Evolutionary conservation across 2,888 invertebrate species (phyloP).

Genomic region (Watsonalla cultraria): DNA sequence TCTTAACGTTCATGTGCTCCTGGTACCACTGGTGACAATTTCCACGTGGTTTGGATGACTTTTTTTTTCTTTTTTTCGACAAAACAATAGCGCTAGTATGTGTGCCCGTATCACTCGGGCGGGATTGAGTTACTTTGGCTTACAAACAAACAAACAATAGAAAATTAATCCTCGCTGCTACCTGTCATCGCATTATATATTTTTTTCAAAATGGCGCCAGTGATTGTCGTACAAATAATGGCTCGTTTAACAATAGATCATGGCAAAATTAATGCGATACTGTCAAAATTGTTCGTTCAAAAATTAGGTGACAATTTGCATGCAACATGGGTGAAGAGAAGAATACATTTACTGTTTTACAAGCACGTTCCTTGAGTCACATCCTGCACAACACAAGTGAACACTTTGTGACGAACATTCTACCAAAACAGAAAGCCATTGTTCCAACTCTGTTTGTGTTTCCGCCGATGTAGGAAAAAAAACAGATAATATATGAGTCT

Average conservation of each 20-base stretch:
- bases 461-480: conserved; percentile 45
- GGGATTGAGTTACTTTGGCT: not conserved
- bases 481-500: conserved; percentile 29
- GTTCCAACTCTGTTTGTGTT: conserved; percentile 54
- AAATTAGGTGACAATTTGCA: conserved; percentile 25
- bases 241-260: not conserved
- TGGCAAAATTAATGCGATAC: not conserved
- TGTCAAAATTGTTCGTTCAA: not conserved
- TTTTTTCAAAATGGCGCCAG: not conserved
- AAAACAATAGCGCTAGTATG: not conserved
- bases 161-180: not conserved
- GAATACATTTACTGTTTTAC: conserved; percentile 29
- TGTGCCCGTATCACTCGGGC: not conserved
- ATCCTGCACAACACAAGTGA: conserved; percentile 43
- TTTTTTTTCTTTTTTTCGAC: conserved; percentile 6
- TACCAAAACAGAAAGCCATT: conserved; percentile 57
- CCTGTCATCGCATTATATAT: not conserved
- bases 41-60: conserved; percentile 23
- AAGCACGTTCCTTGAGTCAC: conserved; percentile 49
- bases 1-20: conserved; percentile 33
- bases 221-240: too few relatives aligned
- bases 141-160: not conserved
- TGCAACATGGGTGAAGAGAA: conserved; percentile 21
- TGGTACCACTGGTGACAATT: conserved; percentile 55
- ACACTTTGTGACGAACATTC: conserved; percentile 38